Evolutionary conservation across 2,888 invertebrate genomes (phyloP).

Genomic region (Malthinus seriepunctatus): DNA sequence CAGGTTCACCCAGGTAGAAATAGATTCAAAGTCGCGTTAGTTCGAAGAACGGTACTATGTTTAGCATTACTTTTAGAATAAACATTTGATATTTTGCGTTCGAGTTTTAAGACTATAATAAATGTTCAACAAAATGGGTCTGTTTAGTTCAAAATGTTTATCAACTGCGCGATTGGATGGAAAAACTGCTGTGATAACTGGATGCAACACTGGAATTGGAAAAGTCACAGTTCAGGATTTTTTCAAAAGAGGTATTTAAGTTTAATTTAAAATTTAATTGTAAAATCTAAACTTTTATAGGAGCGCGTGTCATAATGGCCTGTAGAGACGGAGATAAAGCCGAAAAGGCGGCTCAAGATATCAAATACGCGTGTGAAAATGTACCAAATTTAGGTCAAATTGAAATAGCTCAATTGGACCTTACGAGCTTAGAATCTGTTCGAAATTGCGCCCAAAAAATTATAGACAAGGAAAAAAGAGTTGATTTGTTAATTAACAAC

Average conservation of each 20-base stretch:
- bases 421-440: constrained; percentile 51
- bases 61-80: no score
- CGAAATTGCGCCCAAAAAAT: constrained; percentile 55
- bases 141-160: constrained; percentile 43
- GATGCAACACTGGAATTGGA: constrained; percentile 51
- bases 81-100: no score
- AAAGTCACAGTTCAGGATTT: constrained; percentile 51
- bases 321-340: constrained; percentile 60
- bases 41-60: no score
- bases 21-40: no score
- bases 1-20: no score
- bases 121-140: constrained; percentile 12
- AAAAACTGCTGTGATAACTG: constrained; percentile 51
- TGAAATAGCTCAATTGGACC: constrained; percentile 53
- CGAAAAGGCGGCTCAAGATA: constrained; percentile 56
- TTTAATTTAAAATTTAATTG: neutral
- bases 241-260: constrained; percentile 51
- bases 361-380: constrained; percentile 54
- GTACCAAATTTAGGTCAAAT: constrained; percentile 49
- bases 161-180: constrained; percentile 54
- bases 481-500: constrained; percentile 70
- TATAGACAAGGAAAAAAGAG: constrained; percentile 54
- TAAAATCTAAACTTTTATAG: neutral
- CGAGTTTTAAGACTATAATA: no score
- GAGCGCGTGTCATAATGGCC: constrained; percentile 49